A percentile compares a stretch with the other conserved stretches of the same genome.
These are phyloP conservation scores for Poecile montanus DNA, from an alignment of 2,797 vertebrate species.

Conservation along the genomic window DNA sequence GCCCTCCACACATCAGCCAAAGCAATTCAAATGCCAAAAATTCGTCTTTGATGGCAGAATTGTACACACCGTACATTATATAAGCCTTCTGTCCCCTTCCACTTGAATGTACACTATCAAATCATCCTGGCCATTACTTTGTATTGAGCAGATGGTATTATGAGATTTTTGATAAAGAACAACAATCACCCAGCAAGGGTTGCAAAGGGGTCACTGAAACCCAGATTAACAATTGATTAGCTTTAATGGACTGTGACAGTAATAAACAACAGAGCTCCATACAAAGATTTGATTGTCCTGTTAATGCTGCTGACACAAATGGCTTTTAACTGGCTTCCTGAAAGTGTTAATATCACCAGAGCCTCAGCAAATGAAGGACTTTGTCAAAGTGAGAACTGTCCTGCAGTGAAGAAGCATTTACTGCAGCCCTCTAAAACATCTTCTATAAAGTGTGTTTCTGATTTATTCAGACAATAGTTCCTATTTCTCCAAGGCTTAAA, in stretches of 20 bases:
- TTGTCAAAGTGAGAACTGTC: background rate
- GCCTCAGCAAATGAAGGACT: constrained; percentile 12
- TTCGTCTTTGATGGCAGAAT: constrained; percentile 10
- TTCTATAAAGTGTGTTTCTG: background rate
- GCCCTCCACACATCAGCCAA: background rate
- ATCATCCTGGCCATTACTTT: constrained; percentile 59
- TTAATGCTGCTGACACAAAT: constrained; percentile 64
- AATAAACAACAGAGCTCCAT: constrained; percentile 74
- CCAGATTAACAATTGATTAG: constrained; percentile 84
- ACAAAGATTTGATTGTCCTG: constrained; percentile 69
- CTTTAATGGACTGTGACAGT: constrained; percentile 77
- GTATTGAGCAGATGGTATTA: constrained; percentile 70
- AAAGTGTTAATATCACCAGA: constrained; percentile 32
- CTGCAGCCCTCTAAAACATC: background rate
- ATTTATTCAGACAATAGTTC: background rate
- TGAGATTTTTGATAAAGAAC: constrained; percentile 77
- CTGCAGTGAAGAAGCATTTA: background rate
- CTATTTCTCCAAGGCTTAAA: background rate
- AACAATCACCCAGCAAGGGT: constrained; percentile 72
- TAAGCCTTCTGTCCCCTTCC: background rate
- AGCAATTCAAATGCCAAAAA: constrained; percentile 20
- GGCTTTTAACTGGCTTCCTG: constrained; percentile 59
- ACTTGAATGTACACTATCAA: background rate
- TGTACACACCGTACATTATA: background rate
- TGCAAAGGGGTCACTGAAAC: constrained; percentile 71